These are phyloP conservation scores for Paragorgia papillata DNA, from an alignment of 92 coral and sea anemone species.

Conservation along the genomic window DNA sequence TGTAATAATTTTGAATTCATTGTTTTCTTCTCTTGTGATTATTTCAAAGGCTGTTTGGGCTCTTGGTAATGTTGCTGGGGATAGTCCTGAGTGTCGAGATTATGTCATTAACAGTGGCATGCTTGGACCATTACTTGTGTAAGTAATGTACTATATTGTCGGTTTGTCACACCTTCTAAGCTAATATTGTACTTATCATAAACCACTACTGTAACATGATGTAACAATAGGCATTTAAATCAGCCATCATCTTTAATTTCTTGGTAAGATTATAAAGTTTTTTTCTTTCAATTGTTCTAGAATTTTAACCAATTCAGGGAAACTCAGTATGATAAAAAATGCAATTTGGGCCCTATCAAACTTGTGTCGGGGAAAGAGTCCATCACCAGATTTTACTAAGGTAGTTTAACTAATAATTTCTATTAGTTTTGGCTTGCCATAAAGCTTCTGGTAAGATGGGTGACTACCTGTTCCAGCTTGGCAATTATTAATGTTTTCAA, in stretches of 20 bases:
- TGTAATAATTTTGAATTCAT: background rate
- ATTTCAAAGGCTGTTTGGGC: conserved; percentile 92
- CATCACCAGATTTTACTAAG: conserved; percentile 98
- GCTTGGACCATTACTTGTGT: conserved; percentile 80
- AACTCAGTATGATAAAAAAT: conserved; percentile 92
- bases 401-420: too few relatives aligned
- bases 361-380: conserved; percentile 93
- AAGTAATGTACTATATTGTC: too few relatives aligned
- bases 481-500: too few relatives aligned
- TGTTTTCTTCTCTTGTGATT: background rate
- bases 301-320: conserved; percentile 74
- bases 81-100: conserved; percentile 97
- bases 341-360: conserved; percentile 96
- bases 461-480: too few relatives aligned
- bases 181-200: too few relatives aligned
- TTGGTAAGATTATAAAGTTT: too few relatives aligned
- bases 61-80: conserved; percentile 97
- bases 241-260: too few relatives aligned
- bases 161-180: too few relatives aligned
- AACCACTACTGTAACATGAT: too few relatives aligned
- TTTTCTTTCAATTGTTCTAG: conserved; percentile 40
- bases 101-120: conserved; percentile 88
- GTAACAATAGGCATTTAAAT: too few relatives aligned
- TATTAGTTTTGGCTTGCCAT: too few relatives aligned
- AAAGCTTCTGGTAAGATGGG: too few relatives aligned